Evolutionary conservation across 2,888 invertebrate genomes (phyloP), one percentile per base, ranked within the genome.

Genomic region (Caenorhabditis angaria): DNA sequence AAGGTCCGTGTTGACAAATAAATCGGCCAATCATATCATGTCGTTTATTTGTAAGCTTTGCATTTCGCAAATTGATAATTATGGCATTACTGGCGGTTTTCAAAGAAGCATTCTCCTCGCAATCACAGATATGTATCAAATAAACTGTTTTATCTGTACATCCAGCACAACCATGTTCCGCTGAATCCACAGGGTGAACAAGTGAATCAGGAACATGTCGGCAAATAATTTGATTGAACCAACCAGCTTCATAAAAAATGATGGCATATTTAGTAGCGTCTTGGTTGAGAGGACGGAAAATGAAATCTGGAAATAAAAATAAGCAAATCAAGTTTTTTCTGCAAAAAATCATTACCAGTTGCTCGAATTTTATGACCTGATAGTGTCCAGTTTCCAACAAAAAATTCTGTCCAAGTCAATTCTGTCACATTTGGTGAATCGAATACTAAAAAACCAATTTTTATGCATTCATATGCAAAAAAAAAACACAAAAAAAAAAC

Each of bases 1-100:
- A 12, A 41, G 69, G 69, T 12, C 69, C 69, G 25, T 69, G 69
- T 5, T 58, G 22, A 20, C 69, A 69, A 8, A 69, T 61, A 53
- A 69, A 69, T 14, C 64, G 50, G 0, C 69, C 69, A 5, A 57
- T 55, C 47, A 29, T 48, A 27, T n/a, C 12, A 56, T 0, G 41
- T 27, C 12, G 5, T 2, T 2, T 22, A 20, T 2, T 35, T 5
- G 10, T 60, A 12, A 0, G 24, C 22, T 47, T 22, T 12, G 18
- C 20, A 20, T 10, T 41, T 18, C 12, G 6, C 5, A 12, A 5
- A 5, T 8, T 5, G 12, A 32, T 12, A 32, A 32, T 18, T 18
- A 41, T 14, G 10, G 41, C 41, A 41, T 41, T 41, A 41, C 18
- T 41, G 5, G 41, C 14, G 18, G 14, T 3, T 5, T 41, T 6